phyloP scores from a whole-genome alignment of 1,140 invertebrate species.

The Trichonephila clavipes region DNA sequence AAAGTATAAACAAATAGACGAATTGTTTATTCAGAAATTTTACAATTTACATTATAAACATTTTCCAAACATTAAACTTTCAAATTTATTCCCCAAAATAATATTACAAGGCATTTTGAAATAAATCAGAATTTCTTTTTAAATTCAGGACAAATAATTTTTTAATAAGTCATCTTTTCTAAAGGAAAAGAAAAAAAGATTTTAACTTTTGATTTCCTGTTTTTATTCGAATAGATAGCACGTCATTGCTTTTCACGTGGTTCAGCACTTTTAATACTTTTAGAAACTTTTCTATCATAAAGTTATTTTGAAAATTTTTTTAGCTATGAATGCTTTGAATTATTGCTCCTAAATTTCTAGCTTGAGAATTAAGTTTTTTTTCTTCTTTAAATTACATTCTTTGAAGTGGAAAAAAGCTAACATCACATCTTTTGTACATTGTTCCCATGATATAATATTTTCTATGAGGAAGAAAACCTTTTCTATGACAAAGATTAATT shows the following conservation, averaged over 20 bases:
- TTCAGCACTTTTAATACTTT: not conserved
- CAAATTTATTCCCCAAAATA: too few relatives aligned
- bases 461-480: not conserved
- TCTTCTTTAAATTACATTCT: not conserved
- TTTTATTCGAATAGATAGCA: not conserved
- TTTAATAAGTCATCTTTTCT: not conserved
- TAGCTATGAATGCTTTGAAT: conserved; percentile 13
- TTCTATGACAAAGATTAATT: not conserved
- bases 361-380: not conserved
- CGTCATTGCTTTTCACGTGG: not conserved
- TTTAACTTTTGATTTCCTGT: not conserved
- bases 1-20: too few relatives aligned
- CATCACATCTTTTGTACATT: not conserved
- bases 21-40: too few relatives aligned
- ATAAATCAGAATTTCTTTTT: not conserved
- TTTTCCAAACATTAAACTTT: too few relatives aligned
- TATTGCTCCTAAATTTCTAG: not conserved
- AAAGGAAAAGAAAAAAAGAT: not conserved
- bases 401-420: not conserved
- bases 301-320: not conserved
- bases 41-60: too few relatives aligned
- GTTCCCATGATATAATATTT: not conserved
- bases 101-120: too few relatives aligned
- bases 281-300: not conserved
- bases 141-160: not conserved